These are phyloP conservation scores for Spinibarbus caldwelli DNA, from an alignment of 2,797 vertebrate genomes.

Conservation along the genomic window DNA sequence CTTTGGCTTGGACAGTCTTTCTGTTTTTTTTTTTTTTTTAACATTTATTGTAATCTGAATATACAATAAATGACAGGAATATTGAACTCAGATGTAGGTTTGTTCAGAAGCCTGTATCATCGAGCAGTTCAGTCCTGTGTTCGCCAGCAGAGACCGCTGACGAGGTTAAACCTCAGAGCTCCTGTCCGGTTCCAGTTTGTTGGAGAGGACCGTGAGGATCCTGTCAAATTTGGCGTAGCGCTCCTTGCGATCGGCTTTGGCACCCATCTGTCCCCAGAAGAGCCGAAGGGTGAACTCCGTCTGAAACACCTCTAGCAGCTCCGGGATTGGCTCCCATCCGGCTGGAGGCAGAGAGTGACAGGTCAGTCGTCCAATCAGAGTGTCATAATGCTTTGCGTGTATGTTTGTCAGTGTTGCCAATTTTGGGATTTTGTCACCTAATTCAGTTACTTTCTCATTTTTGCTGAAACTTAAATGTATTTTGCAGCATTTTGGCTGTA, in stretches of 20 bases:
- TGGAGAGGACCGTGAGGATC: conserved; percentile 83
- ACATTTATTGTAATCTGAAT: background rate
- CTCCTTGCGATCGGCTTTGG: conserved; percentile 64
- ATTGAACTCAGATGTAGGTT: background rate
- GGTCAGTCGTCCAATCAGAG: conserved; percentile 38
- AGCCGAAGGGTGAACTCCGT: conserved; percentile 84
- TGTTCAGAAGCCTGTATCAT: too few species aligned
- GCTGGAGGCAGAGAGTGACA: conserved; percentile 51
- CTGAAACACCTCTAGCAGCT: conserved; percentile 83
- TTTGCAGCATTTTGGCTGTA: too few species aligned
- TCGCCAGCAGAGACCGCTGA: too few species aligned
- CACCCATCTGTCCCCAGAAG: conserved; percentile 85
- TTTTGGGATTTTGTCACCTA: background rate
- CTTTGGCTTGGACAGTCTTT: background rate
- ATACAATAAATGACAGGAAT: background rate
- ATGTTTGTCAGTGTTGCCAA: background rate
- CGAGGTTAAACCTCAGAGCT: conserved; percentile 48
- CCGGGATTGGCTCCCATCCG: conserved; percentile 78
- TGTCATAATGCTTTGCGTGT: too few species aligned
- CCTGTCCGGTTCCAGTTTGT: conserved; percentile 82
- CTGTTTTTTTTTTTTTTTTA: background rate
- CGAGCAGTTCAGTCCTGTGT: background rate
- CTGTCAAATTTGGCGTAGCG: conserved; percentile 84
- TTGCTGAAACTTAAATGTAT: background rate
- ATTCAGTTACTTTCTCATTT: too few species aligned